Percentiles rank a stretch among this genome's conserved stretches.
Conservation (phyloP, 2,888 invertebrate species). For the Meiosimyza platycephala region DNA sequence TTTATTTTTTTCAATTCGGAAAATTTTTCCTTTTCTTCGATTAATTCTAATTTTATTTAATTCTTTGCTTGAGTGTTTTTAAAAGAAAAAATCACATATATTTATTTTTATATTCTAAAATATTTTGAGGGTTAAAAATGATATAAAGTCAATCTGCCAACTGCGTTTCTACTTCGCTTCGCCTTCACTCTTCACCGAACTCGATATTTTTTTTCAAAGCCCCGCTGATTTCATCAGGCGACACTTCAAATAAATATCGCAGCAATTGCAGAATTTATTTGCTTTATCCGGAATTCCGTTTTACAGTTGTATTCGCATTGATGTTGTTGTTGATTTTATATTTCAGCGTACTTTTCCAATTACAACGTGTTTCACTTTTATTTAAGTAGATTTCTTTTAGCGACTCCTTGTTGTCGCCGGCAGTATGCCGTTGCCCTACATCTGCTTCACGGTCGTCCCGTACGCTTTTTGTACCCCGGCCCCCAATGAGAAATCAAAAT, state of each 20-base stretch:
- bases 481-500: conserved; percentile 16
- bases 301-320: conserved; percentile 10
- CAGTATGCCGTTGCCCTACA: not conserved
- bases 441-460: not conserved
- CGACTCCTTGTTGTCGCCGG: conserved; percentile 16
- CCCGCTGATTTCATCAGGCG: conserved; percentile 9
- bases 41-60: too few species aligned
- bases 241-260: conserved; percentile 37
- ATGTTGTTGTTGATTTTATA: not conserved
- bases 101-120: too few species aligned
- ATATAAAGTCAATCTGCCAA: not conserved
- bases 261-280: conserved; percentile 35
- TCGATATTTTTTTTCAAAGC: not conserved
- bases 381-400: conserved; percentile 25
- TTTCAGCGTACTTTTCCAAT: conserved; percentile 39
- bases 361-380: conserved; percentile 40
- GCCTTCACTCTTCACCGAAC: not conserved
- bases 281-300: conserved; percentile 30
- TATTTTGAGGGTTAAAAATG: too few species aligned
- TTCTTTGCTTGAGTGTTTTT: too few species aligned
- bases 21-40: too few species aligned
- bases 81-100: too few species aligned
- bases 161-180: not conserved
- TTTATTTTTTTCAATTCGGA: too few species aligned
- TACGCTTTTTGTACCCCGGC: not conserved